Evolutionary conservation across 2,888 invertebrate genomes (phyloP), one percentile per base, ranked within the genome.

Genomic region (Philopedon plagiatum): DNA sequence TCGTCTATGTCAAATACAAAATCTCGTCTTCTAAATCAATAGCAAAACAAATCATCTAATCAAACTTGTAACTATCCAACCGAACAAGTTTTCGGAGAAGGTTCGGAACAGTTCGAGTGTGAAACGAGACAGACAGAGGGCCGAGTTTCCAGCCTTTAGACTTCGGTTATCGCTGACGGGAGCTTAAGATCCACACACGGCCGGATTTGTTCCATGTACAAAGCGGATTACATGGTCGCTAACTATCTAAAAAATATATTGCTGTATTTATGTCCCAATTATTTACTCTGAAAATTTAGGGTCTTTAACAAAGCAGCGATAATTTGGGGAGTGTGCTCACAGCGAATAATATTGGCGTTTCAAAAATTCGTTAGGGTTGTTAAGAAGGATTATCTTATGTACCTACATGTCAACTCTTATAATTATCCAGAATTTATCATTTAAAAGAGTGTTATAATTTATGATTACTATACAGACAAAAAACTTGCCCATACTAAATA

Each of bases 191-290:
- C 67, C 51, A 51, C 72, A 68, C 68, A 65, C 66, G 73, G 41
- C 29, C 69, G 69, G 54, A 64, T 65, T 73, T 69, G 61, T 64
- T 65, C 61, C 58, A 41, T 65, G 69, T 64, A 64, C 69, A 65
- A 68, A 68, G 63, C 60, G 78, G 81, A 81, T 82, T 81, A 82
- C 79, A 80, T 77, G 80, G 80, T 79, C 80, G 78, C 80, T 79
- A 81, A 80, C 77, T 79, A 78, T 76, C 76, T 77, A 73, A 79
- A 80, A 78, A 78, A 79, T 79, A 77, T 76, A 68, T 58, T 57
- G 63, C 64, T 51, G 26, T 60, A 64, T 73, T 72, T 72, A 57
- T 64, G 62, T 72, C 34, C 68, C 68, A 73, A 73, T 73, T 73
- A 73, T 68, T 60, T 67, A 29, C n/a, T 39, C n/a, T 57, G 68